Evolutionary conservation across 2,113 vertebrate genomes (phyloP), one percentile per base, ranked within the genome.

Genomic region (Takifugu bimaculatus): DNA sequence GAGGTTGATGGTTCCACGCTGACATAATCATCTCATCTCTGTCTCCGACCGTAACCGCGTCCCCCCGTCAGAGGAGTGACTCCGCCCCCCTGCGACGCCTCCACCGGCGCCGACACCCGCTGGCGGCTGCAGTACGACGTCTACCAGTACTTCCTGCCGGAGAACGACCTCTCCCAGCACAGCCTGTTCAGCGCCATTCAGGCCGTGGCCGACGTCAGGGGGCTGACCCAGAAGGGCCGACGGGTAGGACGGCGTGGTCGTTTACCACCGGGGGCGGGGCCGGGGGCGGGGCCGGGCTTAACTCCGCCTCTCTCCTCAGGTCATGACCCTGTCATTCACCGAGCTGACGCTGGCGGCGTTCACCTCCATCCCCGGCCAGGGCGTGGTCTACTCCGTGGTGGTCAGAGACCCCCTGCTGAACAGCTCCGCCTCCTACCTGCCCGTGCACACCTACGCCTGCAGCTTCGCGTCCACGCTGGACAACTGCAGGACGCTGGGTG

Each of bases 81-180:
- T 50, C 90, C 94, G 5, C 89, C 89, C 0, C 44, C 68, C 0
- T 98, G 97, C 12, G 93, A 95, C 1, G 47, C 77, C 0, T 81
- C 79, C 2, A 89, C 60, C 0, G 90, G 50, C 0, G 47, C 14
- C 39, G 60, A 65, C 71, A 89, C 90, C 0, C 87, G 88, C 14
- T 94, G 93, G 94, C 91, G 94, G 11, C 77, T 99, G 68, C 85
- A 26, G 64, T 99, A 99, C 0, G 93, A 97, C 0, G 49, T 99
- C 65, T 99, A 96, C 78, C 94, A 93, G 86, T 94, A 94, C 84
- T 97, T 96, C 81, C 86, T 98, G 32, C 95, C 94, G 0, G 93
- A 96, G 89, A 91, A 82, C 0, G 91, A 97, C 68, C 89, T 94
- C 2, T 91, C 92, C 0, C 93, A 95, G 75, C 64, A 71, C 53